phyloP scores from a whole-genome alignment of 2,888 invertebrate genomes.

The Ichneumon xanthorius region DNA sequence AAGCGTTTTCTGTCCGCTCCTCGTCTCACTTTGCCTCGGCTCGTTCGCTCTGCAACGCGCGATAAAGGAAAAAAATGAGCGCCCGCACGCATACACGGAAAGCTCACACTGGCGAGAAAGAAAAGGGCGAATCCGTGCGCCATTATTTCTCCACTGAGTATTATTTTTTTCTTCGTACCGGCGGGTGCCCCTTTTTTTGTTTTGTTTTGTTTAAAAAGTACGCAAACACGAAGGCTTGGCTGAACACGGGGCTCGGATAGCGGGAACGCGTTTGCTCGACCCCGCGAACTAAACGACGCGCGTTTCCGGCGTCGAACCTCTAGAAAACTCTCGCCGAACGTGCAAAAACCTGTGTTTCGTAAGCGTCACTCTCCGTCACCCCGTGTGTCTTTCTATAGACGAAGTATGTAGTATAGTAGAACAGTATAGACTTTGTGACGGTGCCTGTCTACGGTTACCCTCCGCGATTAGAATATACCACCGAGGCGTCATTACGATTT shows the following conservation, averaged over 20 bases:
- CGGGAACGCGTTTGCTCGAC: conserved; percentile 48
- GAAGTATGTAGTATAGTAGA: conserved; percentile 20
- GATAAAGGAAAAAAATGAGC: conserved; percentile 52
- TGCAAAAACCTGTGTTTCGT: conserved; percentile 64
- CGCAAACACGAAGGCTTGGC: conserved; percentile 30
- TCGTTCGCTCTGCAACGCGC: conserved; percentile 50
- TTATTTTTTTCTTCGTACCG: conserved; percentile 56
- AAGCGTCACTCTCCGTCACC: conserved; percentile 28
- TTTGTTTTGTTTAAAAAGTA: conserved; percentile 40
- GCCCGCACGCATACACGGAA: conserved; percentile 27
- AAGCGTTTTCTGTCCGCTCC: conserved; percentile 41
- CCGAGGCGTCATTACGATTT: conserved; percentile 58
- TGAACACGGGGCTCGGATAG: conserved; percentile 28
- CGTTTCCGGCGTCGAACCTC: conserved; percentile 68
- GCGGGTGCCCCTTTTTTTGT: conserved; percentile 53
- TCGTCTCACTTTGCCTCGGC: conserved; percentile 47
- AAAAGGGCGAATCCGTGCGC: conserved; percentile 64
- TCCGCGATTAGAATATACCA: conserved; percentile 50
- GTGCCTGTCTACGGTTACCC: conserved; percentile 25
- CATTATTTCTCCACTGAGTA: conserved; percentile 64
- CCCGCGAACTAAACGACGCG: conserved; percentile 57
- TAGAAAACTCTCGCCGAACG: conserved; percentile 61
- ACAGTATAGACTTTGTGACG: conserved; percentile 47
- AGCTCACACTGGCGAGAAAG: conserved; percentile 53
- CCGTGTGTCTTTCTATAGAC: conserved; percentile 27